Percentiles rank a stretch among this genome's conserved stretches.
Evolutionary conservation across 2,113 vertebrate genomes (phyloP).

Genomic region (Mobula hypostoma): DNA sequence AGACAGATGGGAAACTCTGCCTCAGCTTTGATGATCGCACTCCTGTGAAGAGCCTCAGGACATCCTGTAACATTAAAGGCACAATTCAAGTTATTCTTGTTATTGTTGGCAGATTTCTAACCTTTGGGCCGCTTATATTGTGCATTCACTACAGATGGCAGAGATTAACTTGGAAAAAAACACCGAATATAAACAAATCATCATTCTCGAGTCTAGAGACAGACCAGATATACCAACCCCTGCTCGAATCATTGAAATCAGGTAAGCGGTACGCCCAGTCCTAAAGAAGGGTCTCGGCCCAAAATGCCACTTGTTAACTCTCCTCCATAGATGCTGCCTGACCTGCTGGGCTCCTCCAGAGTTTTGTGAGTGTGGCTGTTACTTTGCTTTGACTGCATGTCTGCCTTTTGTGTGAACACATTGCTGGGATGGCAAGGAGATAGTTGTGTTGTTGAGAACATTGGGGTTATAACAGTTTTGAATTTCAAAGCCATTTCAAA

Average conservation of each 20-base stretch:
- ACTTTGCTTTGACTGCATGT: not conserved
- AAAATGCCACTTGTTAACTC: too few relatives aligned
- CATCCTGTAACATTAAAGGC: not conserved
- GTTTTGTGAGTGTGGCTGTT: not conserved
- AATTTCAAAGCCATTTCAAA: too few relatives aligned
- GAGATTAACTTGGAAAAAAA: conserved; percentile 8
- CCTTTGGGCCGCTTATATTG: not conserved
- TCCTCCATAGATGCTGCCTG: too few relatives aligned
- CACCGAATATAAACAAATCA: not conserved
- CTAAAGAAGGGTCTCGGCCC: too few relatives aligned
- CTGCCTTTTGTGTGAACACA: not conserved
- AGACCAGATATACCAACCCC: not conserved
- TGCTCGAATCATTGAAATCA: not conserved
- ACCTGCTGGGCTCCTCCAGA: too few relatives aligned
- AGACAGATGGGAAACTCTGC: not conserved
- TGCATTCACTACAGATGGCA: not conserved
- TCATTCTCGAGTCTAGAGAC: not conserved
- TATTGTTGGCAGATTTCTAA: conserved; percentile 10
- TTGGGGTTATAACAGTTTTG: too few relatives aligned
- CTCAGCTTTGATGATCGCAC: not conserved
- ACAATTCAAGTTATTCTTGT: not conserved
- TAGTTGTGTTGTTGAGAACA: not conserved
- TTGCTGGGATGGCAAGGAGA: not conserved
- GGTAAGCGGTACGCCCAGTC: not conserved
- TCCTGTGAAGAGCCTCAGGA: not conserved